Evolutionary conservation across 2,113 vertebrate species (phyloP), one percentile per base, ranked within the genome.

Genomic region (Mirounga angustirostris): DNA sequence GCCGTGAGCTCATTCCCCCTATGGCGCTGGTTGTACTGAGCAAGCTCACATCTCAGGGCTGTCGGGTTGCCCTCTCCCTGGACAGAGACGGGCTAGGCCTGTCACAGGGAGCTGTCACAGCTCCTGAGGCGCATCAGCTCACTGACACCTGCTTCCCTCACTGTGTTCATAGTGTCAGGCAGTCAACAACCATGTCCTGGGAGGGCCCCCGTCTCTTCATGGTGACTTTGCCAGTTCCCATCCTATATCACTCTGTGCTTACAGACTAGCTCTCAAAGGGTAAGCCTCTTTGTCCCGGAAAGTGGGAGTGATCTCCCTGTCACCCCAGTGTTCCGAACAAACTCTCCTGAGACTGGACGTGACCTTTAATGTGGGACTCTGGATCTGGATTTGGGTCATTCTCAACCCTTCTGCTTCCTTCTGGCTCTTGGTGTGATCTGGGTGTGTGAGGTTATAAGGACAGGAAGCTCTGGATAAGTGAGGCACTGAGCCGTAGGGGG

Each of bases 11-110:
- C 58, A 24, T 7, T 24, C 22, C 22, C 58, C 15, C 50, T 16
- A 3, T 1, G 63, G 21, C 0, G 0, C 59, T 22, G 3, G 36
- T 21, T 50, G 3, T n/a, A 24, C 2, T 7, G 12, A 82, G 52
- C 18, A 43, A 33, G 30, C 89, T n/a, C 0, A 0, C 8, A 2
- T 26, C 26, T 33, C 36, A 1, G 4, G 0, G 33, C 52, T 28
- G 0, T 28, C 28, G 5, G 86, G 36, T 26, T 36, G n/a, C 43
- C 65, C 22, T 80, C 36, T 40, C 46, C 30, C 50, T 76, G 3
- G 36, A 73, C 40, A 54, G 58, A 78, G 24, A 50, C 19, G 15
- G 54, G 22, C n/a, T 6, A 19, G 50, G 52, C 33, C 50, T 18
- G 28, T n/a, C 74, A 1, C 58, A 40, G 30, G 46, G 46, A 33